Conservation (phyloP, 1,140 invertebrate species). For the Euura lappo region DNA sequence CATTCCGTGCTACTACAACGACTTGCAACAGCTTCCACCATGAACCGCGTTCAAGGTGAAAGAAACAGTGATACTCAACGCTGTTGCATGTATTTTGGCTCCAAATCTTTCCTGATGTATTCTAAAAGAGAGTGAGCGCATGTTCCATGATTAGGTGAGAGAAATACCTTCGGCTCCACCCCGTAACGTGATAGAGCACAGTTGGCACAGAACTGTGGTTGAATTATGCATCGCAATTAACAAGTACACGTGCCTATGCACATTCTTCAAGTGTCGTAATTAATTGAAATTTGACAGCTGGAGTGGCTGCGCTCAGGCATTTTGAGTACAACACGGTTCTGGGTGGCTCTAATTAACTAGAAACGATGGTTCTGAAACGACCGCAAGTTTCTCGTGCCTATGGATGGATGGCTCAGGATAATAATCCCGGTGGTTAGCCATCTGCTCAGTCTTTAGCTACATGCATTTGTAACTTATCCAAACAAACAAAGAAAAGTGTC, state of each 20-base stretch:
- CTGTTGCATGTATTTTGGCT: too few relatives aligned
- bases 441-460: neutral
- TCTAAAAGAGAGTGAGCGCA: too few relatives aligned
- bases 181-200: too few relatives aligned
- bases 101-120: too few relatives aligned
- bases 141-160: too few relatives aligned
- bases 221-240: neutral
- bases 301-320: neutral
- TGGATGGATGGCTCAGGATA: neutral
- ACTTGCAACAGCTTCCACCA: too few relatives aligned
- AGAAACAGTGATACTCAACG: too few relatives aligned
- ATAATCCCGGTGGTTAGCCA: neutral
- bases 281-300: conserved; percentile 3
- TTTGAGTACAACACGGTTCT: neutral
- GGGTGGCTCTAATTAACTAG: too few relatives aligned
- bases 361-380: neutral
- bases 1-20: too few relatives aligned
- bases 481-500: conserved; percentile 14
- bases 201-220: too few relatives aligned
- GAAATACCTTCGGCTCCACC: too few relatives aligned
- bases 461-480: neutral
- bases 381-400: neutral
- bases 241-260: neutral
- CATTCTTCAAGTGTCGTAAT: neutral
- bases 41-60: too few relatives aligned